phyloP scores from a whole-genome alignment of 2,888 invertebrate genomes.

The Euzetes globulus region DNA sequence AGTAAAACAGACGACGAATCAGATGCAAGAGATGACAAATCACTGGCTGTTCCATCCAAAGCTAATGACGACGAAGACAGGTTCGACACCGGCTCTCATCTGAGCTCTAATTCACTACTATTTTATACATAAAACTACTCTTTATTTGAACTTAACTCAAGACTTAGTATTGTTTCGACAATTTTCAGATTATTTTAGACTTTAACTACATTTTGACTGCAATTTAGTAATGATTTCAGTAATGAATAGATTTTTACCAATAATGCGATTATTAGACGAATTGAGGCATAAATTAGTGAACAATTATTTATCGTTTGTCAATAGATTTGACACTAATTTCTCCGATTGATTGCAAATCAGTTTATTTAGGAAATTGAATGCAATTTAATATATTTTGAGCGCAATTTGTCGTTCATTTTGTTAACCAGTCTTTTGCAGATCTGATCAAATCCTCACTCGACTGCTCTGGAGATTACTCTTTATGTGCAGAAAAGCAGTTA shows the following conservation, averaged over 20 bases:
- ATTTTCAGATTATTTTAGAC: too few species aligned
- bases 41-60: not conserved
- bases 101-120: not conserved
- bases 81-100: not conserved
- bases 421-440: conserved; percentile 16
- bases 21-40: not conserved
- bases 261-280: too few species aligned
- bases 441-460: not conserved
- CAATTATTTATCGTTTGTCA: too few species aligned
- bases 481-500: not conserved
- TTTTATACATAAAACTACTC: not conserved
- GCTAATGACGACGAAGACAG: conserved; percentile 28
- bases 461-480: not conserved
- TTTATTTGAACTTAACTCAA: not conserved
- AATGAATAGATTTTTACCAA: too few species aligned
- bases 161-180: too few species aligned
- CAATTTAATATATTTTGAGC: not conserved
- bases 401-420: not conserved
- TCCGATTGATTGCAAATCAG: not conserved
- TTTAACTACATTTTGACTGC: too few species aligned
- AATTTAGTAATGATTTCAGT: too few species aligned
- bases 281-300: too few species aligned
- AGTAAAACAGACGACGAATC: not conserved
- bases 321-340: not conserved
- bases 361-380: not conserved